Evolutionary conservation across 2,113 vertebrate genomes (phyloP).

Genomic region (Epinephelus fuscoguttatus): DNA sequence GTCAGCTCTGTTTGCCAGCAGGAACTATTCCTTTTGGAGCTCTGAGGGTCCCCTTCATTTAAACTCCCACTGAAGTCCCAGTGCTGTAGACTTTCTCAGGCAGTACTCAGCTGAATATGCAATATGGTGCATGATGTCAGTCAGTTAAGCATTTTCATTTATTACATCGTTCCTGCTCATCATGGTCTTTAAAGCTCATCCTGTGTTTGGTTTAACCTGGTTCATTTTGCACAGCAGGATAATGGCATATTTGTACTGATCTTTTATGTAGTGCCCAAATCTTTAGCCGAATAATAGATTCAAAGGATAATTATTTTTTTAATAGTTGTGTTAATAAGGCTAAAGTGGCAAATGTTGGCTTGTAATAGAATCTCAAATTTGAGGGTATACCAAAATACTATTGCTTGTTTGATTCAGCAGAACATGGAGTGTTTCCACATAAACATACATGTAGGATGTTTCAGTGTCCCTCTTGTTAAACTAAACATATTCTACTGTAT

Average conservation of each 20-base stretch:
- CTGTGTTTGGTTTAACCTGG: neutral
- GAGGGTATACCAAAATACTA: neutral
- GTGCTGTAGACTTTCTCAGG: neutral
- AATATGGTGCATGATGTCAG: neutral
- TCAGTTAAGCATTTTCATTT: slow-evolving; percentile 23
- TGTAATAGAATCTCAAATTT: neutral
- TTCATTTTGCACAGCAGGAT: neutral
- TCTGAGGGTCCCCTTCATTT: slow-evolving; percentile 45
- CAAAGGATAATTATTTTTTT: neutral
- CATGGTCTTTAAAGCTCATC: neutral
- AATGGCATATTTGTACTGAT: neutral
- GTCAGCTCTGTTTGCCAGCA: slow-evolving; percentile 46
- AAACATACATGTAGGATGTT: neutral
- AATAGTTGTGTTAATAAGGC: neutral
- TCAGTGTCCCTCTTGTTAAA: neutral
- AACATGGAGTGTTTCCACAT: neutral
- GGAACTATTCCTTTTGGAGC: slow-evolving; percentile 18
- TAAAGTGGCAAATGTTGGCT: neutral
- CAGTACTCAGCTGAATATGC: slow-evolving; percentile 22
- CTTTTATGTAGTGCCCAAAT: neutral
- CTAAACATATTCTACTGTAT: neutral
- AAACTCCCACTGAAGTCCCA: slow-evolving; percentile 36
- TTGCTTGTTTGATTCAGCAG: neutral
- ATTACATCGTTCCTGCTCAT: neutral
- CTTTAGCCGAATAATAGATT: neutral